Evolutionary conservation across 2,113 vertebrate genomes (phyloP), one percentile per base, ranked within the genome.

Genomic region (Myxocyprinus asiaticus): DNA sequence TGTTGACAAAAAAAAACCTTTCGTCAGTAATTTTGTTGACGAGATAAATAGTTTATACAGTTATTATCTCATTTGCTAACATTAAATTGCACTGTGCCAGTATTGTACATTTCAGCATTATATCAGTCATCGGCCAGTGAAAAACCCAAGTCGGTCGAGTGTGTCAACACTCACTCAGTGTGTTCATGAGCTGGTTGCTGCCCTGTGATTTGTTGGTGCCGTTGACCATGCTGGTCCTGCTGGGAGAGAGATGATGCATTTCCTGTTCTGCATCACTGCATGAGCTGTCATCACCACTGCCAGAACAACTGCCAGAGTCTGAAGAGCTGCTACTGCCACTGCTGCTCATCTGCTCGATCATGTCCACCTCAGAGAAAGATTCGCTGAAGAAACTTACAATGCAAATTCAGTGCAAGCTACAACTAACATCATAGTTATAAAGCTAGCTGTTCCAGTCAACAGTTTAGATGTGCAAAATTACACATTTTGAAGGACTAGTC

Each of bases 331-430:
- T 97, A 77, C 94, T 94, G n/a, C 97, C 95, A 82, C 95, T 98
- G 91, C 96, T 99, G 92, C 98, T 99, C 98, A 99, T 99, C 91
- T 99, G 97, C 84, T 99, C 98, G 0, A 99, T 99, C 47, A 99
- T 93, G 84, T 98, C 96, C 56, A 98, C 98, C 84, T 99, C 98
- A 22, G 65, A 63, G 68, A 59, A 15, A 67, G 33, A 33, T 33
- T 33, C 1, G 22, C 22, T 33, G 22, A 33, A 33, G 22, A 33
- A 33, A 33, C 22, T 33, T 33, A 33, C 22, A 58, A 14, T 15
- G 3, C 17, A 33, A n/a, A 51, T 45, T 42, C 9, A n/a, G n/a
- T 11, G 12, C 10, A 50, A 17, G 17, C 48, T 53, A 51, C 6
- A 56, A 58, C 45, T 48, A n/a, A n/a, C n/a, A 12, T 66, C 12